A percentile compares a stretch with the other conserved stretches of the same genome.
phyloP scores from a whole-genome alignment of 2,797 vertebrate species.

The Amphiprion clarkii region DNA sequence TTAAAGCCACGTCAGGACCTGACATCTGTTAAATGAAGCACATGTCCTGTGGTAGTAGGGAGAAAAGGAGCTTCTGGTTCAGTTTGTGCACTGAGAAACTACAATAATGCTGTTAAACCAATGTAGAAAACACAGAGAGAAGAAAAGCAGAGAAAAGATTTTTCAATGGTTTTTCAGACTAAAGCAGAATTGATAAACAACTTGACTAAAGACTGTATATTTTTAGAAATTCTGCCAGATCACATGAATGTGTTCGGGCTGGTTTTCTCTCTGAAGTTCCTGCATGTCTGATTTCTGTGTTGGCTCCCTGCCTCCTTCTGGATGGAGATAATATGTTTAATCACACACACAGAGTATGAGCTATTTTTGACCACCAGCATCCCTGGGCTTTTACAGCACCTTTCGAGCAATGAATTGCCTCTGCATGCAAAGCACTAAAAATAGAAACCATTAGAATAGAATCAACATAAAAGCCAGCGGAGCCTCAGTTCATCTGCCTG shows the following conservation, averaged over 20 bases:
- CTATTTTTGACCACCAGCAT: conserved; percentile 29
- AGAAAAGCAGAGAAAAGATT: neutral
- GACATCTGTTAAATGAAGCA: conserved; percentile 36
- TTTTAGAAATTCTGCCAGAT: neutral
- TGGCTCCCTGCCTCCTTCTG: conserved; percentile 20
- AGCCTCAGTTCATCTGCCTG: conserved; percentile 48
- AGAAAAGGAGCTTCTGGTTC: conserved; percentile 1
- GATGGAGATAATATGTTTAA: conserved; percentile 8
- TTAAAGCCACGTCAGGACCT: neutral
- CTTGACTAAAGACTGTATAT: neutral
- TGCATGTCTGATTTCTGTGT: neutral
- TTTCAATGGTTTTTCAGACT: too few relatives aligned
- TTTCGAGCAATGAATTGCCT: conserved; percentile 46
- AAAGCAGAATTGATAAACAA: neutral
- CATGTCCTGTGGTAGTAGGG: conserved; percentile 20
- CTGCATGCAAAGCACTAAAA: conserved; percentile 39
- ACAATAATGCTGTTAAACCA: neutral
- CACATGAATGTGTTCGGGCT: neutral
- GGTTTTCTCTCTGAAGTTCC: neutral
- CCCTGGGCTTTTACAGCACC: conserved; percentile 24
- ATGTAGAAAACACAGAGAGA: neutral
- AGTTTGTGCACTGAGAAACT: neutral
- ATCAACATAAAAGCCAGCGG: conserved; percentile 41
- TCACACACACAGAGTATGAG: conserved; percentile 16
- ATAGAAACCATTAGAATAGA: conserved; percentile 54